A percentile compares a stretch with the other conserved stretches of the same genome.
Evolutionary conservation across 2,797 vertebrate genomes (phyloP).

Genomic region (Antennarius maculatus): DNA sequence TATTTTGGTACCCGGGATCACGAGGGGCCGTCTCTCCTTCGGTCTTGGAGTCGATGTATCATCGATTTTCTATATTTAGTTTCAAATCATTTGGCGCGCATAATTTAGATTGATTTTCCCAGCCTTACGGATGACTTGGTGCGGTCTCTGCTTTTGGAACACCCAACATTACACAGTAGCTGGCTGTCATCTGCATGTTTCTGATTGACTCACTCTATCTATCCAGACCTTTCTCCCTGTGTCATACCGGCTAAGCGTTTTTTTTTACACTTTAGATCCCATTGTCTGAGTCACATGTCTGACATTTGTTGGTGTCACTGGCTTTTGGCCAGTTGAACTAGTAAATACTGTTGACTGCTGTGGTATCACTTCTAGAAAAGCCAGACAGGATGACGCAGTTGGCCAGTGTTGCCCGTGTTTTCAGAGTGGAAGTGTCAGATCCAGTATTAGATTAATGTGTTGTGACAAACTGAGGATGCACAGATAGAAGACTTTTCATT

Average conservation of each 20-base stretch:
- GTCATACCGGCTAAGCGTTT: slow-evolving; percentile 60
- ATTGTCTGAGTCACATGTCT: slow-evolving; percentile 60
- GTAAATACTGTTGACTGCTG: slow-evolving; percentile 42
- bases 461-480: neutral
- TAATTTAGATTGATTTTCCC: slow-evolving; percentile 14
- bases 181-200: slow-evolving; percentile 35
- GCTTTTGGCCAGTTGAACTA: slow-evolving; percentile 38
- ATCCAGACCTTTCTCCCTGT: slow-evolving; percentile 39
- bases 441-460: slow-evolving; percentile 7
- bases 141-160: slow-evolving; percentile 22
- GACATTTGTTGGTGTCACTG: slow-evolving; percentile 36
- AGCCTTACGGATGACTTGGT: neutral
- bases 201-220: slow-evolving; percentile 44
- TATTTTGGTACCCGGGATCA: slow-evolving; percentile 5
- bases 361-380: slow-evolving; percentile 55
- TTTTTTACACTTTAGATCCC: slow-evolving; percentile 51
- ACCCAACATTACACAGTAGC: slow-evolving; percentile 15
- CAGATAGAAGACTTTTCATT: neutral
- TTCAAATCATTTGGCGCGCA: neutral
- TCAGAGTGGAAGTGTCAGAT: neutral
- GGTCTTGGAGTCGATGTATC: neutral
- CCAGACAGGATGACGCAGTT: neutral
- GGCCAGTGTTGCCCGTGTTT: too few species aligned
- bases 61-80: slow-evolving; percentile 17
- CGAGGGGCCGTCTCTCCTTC: slow-evolving; percentile 4